phyloP scores from a whole-genome alignment of 2,797 vertebrate species.

The Antrozous pallidus region DNA sequence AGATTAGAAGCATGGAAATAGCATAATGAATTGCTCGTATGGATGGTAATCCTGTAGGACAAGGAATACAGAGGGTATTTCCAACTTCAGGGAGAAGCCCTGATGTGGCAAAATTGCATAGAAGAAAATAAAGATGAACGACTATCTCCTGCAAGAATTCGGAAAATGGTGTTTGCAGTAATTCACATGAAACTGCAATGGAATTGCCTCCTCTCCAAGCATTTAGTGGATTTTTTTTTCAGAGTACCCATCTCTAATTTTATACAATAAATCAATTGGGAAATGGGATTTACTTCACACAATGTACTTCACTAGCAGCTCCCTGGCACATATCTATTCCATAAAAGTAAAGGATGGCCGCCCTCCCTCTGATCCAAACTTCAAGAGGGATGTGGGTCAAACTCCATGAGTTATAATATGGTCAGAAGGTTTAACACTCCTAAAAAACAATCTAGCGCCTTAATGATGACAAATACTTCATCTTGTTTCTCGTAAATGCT shows the following conservation, averaged over 20 bases:
- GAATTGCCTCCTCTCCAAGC: background rate
- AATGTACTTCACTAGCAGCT: background rate
- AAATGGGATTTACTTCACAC: constrained; percentile 15
- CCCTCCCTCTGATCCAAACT: background rate
- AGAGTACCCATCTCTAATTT: background rate
- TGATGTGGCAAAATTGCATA: background rate
- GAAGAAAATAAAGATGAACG: background rate
- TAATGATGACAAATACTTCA: constrained; percentile 55
- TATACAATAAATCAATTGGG: background rate
- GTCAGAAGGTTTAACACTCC: constrained; percentile 35
- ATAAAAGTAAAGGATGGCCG: background rate
- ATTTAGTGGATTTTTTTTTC: background rate
- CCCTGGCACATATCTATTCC: background rate
- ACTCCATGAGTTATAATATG: constrained; percentile 14
- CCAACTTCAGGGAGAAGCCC: background rate
- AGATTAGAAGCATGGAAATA: background rate
- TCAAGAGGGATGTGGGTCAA: constrained; percentile 26
- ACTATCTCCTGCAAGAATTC: background rate
- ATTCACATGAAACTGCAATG: background rate
- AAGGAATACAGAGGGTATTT: background rate
- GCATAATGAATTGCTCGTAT: background rate
- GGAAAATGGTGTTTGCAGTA: background rate
- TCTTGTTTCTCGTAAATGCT: background rate
- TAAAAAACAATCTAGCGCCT: constrained; percentile 12
- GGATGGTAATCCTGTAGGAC: background rate